These are phyloP conservation scores for Gambusia holbrooki DNA, from an alignment of 2,113 vertebrate species.

Conservation along the genomic window DNA sequence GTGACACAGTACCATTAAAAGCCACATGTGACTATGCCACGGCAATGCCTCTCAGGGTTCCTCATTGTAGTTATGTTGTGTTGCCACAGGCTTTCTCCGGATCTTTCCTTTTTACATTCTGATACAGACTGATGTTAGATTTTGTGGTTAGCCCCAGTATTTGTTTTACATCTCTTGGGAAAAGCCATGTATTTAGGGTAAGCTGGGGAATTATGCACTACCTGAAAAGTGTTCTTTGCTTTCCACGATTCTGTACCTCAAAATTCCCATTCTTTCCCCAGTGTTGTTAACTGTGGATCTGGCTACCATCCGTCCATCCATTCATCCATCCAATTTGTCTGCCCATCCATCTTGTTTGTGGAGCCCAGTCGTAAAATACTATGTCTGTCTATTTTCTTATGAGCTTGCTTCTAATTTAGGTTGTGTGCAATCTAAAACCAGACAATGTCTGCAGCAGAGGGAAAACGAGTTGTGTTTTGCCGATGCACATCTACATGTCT, in stretches of 20 bases:
- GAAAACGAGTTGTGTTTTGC: background rate
- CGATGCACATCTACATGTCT: background rate
- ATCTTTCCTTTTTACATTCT: background rate
- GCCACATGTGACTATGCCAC: background rate
- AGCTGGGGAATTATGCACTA: background rate
- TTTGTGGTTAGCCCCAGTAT: background rate
- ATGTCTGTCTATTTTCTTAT: background rate
- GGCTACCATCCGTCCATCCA: background rate
- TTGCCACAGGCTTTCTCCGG: background rate
- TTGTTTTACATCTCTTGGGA: background rate
- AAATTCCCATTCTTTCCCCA: background rate
- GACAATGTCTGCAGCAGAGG: background rate
- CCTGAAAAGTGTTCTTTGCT: background rate
- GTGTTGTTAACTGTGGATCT: background rate
- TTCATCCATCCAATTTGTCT: constrained; percentile 5
- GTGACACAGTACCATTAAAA: constrained; percentile 4
- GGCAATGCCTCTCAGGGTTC: no score
- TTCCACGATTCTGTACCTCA: background rate
- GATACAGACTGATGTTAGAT: background rate
- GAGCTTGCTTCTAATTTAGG: background rate
- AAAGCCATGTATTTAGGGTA: background rate
- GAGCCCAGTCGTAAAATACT: background rate
- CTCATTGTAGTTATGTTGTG: background rate
- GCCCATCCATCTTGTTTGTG: background rate
- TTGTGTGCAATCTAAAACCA: background rate